A percentile compares a stretch with the other conserved stretches of the same genome.
phyloP scores from a whole-genome alignment of 92 coral and sea anemone genomes.

The Zoanthus gigantus region DNA sequence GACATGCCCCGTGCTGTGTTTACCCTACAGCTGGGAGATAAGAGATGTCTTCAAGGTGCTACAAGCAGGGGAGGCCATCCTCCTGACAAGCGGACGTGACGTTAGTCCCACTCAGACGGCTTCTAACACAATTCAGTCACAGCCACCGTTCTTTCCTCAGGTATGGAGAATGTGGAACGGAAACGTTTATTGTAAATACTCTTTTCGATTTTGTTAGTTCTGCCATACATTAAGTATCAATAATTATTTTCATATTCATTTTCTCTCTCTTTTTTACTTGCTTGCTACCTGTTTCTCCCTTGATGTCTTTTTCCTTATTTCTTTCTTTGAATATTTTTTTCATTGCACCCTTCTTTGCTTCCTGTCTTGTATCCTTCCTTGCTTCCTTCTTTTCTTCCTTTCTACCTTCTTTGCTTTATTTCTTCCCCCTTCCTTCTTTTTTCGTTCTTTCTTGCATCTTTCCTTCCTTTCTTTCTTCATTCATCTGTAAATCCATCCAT shows the following conservation, averaged over 20 bases:
- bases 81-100: conserved; percentile 63
- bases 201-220: too few species aligned
- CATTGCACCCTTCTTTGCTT: background rate
- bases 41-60: conserved; percentile 74
- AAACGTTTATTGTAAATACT: background rate
- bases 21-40: conserved; percentile 80
- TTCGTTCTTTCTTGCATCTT: background rate
- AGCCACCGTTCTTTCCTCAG: background rate
- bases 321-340: too few species aligned
- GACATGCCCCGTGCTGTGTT: conserved; percentile 77
- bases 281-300: too few species aligned
- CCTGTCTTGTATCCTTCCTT: background rate
- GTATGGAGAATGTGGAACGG: background rate
- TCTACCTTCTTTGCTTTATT: background rate
- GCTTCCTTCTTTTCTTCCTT: background rate
- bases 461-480: background rate
- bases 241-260: too few species aligned
- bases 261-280: too few species aligned
- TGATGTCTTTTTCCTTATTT: too few species aligned
- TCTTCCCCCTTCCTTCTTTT: background rate
- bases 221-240: too few species aligned
- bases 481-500: background rate
- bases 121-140: background rate
- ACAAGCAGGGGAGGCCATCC: conserved; percentile 79
- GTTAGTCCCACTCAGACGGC: background rate